Conservation (phyloP, 2,797 vertebrate species). For the Cephalopachus bancanus region DNA sequence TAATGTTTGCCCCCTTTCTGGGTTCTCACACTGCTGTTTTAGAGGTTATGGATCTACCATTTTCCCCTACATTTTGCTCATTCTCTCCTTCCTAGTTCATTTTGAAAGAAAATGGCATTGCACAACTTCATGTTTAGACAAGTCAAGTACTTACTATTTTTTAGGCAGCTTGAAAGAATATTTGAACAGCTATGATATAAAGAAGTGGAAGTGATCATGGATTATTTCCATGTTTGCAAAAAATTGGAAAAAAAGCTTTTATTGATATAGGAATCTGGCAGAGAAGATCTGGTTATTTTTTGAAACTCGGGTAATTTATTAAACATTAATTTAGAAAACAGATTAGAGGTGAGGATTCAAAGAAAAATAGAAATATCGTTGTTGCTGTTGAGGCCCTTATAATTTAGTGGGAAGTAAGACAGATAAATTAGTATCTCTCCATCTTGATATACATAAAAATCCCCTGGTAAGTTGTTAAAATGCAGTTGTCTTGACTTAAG, state of each 20-base stretch:
- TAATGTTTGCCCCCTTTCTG: not conserved
- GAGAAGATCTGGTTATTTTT: constrained; percentile 43
- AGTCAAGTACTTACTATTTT: constrained; percentile 13
- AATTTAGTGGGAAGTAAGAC: not conserved
- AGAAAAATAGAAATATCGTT: constrained; percentile 46
- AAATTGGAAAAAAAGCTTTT: constrained; percentile 45
- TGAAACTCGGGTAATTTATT: constrained; percentile 38
- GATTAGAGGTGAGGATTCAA: constrained; percentile 27
- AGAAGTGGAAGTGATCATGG: constrained; percentile 62
- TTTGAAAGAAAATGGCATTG: constrained; percentile 61
- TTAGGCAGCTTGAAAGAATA: constrained; percentile 60
- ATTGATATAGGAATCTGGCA: constrained; percentile 47
- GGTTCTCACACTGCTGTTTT: not conserved
- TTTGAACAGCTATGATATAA: constrained; percentile 61
- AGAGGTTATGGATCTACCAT: not conserved
- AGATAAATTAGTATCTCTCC: not conserved
- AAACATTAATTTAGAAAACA: constrained; percentile 46
- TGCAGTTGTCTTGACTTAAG: not conserved
- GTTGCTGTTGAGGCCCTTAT: not conserved
- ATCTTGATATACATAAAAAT: constrained; percentile 22
- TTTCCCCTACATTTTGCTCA: constrained; percentile 42
- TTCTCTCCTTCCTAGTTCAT: constrained; percentile 4
- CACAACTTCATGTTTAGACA: constrained; percentile 64
- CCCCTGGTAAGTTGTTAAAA: constrained; percentile 26
- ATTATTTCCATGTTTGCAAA: constrained; percentile 58